phyloP scores from a whole-genome alignment of 2,113 vertebrate genomes.

The Lamprologus lemairii region DNA sequence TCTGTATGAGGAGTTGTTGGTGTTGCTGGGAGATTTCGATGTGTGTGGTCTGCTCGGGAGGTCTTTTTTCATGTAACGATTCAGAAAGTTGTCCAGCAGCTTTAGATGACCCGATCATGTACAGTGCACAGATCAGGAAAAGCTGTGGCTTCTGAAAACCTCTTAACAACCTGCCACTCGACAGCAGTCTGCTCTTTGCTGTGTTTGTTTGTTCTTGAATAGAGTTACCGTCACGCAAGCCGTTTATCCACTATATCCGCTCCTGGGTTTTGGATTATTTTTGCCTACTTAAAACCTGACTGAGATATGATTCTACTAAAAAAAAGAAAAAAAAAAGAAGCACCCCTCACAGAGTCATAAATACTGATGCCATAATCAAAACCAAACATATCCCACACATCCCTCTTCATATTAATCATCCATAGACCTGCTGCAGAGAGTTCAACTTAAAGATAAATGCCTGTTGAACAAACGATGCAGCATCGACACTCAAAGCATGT shows the following conservation, averaged over 20 bases:
- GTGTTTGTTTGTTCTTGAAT: neutral
- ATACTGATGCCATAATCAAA: neutral
- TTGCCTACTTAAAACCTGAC: neutral
- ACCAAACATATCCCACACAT: neutral
- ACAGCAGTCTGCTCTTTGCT: neutral
- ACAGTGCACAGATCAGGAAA: neutral
- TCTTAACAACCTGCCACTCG: slow-evolving; percentile 4
- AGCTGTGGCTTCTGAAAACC: neutral
- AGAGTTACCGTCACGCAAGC: neutral
- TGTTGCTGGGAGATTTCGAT: neutral
- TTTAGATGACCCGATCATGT: neutral
- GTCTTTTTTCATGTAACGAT: neutral
- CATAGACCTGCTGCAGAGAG: neutral
- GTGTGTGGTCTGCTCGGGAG: slow-evolving; percentile 35
- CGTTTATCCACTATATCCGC: neutral
- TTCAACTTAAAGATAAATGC: neutral
- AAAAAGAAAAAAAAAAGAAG: too few species aligned
- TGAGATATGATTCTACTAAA: neutral
- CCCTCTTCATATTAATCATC: neutral
- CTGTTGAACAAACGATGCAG: neutral
- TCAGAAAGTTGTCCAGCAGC: neutral
- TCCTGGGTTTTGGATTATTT: neutral
- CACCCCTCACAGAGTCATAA: neutral
- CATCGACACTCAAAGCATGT: neutral
- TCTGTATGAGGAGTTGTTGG: neutral